Evolutionary conservation across 2,888 invertebrate species (phyloP).

Genomic region (Erpobdella octoculata): DNA sequence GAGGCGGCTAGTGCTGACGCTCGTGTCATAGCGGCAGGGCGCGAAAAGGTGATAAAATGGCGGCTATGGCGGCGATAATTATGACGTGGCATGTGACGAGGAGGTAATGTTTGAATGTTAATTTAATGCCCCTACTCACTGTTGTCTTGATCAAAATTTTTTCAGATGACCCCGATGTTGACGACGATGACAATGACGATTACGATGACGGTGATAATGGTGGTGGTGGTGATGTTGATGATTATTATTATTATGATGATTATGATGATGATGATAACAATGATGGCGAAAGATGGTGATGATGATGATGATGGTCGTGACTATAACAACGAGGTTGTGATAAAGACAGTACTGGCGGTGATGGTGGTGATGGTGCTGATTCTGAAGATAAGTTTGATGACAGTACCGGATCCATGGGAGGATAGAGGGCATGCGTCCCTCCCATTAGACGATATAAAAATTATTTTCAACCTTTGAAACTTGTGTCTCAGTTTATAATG

Average conservation of each 20-base stretch:
- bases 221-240: not conserved
- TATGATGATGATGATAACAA: not conserved
- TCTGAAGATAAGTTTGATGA: not conserved
- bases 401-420: too few species aligned
- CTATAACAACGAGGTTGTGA: not conserved
- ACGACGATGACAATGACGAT: not conserved
- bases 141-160: too few species aligned
- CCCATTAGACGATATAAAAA: too few species aligned
- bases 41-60: not conserved
- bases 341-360: not conserved
- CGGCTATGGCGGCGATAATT: not conserved
- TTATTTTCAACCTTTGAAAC: too few species aligned
- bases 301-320: not conserved
- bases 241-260: not conserved
- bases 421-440: too few species aligned
- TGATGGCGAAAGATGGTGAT: not conserved
- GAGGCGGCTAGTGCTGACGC: too few species aligned
- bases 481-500: too few species aligned
- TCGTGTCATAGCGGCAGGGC: too few species aligned
- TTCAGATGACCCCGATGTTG: not conserved
- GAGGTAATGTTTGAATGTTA: too few species aligned
- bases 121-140: too few species aligned
- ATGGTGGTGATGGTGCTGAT: not conserved
- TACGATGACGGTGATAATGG: not conserved
- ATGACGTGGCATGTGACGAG: too few species aligned